Conservation (phyloP, 2,113 vertebrate genomes). For the Camarhynchus parvulus region DNA sequence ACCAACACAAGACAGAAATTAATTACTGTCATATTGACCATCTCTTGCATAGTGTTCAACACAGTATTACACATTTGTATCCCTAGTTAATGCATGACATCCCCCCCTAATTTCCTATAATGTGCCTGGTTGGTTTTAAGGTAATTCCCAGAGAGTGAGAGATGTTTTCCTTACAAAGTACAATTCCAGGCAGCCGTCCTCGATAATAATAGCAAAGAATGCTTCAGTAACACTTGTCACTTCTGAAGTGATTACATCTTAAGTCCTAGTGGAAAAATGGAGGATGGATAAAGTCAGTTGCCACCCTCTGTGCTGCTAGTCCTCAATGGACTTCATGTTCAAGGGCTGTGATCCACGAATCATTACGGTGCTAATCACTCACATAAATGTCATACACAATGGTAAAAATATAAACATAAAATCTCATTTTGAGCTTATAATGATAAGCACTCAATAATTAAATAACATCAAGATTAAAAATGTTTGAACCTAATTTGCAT, state of each 20-base stretch:
- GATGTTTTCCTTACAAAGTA: neutral
- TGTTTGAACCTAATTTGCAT: constrained; percentile 19
- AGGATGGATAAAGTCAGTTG: neutral
- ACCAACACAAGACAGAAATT: neutral
- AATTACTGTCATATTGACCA: neutral
- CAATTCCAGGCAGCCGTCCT: neutral
- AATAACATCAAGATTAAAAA: constrained; percentile 48
- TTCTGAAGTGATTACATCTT: neutral
- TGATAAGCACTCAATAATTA: constrained; percentile 31
- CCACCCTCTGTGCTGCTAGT: neutral
- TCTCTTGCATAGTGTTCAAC: neutral
- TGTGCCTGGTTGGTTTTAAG: neutral
- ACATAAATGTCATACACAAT: neutral
- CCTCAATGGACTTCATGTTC: neutral
- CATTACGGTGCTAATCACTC: neutral
- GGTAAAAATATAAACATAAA: constrained; percentile 17
- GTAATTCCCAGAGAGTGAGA: neutral
- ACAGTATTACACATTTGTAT: neutral
- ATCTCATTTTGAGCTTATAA: neutral
- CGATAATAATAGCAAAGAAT: neutral
- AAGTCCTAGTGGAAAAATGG: neutral
- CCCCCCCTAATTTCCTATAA: neutral
- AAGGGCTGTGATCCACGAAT: neutral
- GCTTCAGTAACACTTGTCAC: neutral
- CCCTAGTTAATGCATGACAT: neutral